Evolutionary conservation across 1,140 invertebrate genomes (phyloP).

Genomic region (Apis dorsata): DNA sequence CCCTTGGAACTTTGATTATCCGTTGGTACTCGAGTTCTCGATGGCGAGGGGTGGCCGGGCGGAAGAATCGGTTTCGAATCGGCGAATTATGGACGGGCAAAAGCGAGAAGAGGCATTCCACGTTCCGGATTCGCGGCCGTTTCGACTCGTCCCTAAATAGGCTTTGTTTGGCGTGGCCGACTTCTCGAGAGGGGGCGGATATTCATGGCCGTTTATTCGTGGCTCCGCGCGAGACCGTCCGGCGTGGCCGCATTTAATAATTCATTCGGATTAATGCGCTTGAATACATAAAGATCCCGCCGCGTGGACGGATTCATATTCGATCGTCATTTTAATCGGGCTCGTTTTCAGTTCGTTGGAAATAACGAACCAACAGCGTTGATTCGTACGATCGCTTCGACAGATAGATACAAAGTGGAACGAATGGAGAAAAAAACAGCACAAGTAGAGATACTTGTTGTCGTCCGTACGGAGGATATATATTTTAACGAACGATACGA

Average conservation of each 20-base stretch:
- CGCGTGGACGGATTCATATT: neutral
- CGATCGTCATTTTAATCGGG: slow-evolving; percentile 3
- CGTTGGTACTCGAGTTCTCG: slow-evolving; percentile 30
- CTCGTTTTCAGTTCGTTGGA: neutral
- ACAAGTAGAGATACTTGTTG: neutral
- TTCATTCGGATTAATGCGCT: slow-evolving; percentile 27
- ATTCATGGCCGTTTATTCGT: slow-evolving; percentile 16
- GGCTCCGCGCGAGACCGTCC: neutral
- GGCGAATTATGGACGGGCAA: neutral
- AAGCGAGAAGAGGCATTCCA: too few relatives aligned
- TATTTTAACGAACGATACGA: neutral
- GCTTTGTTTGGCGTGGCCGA: slow-evolving; percentile 9
- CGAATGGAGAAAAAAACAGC: too few relatives aligned
- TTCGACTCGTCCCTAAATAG: slow-evolving; percentile 12
- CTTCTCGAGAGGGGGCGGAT: neutral
- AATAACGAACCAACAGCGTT: neutral
- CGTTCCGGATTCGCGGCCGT: neutral
- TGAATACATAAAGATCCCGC: slow-evolving; percentile 20
- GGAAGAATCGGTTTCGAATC: slow-evolving; percentile 2
- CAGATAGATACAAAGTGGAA: too few relatives aligned
- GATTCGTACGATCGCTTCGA: neutral
- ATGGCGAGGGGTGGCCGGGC: neutral
- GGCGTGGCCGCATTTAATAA: slow-evolving; percentile 23
- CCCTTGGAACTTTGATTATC: slow-evolving; percentile 54
- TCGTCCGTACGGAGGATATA: neutral